Base-by-base conservation (phyloP, 2,113 vertebrate genomes). In the Sylvia atricapilla region DNA sequence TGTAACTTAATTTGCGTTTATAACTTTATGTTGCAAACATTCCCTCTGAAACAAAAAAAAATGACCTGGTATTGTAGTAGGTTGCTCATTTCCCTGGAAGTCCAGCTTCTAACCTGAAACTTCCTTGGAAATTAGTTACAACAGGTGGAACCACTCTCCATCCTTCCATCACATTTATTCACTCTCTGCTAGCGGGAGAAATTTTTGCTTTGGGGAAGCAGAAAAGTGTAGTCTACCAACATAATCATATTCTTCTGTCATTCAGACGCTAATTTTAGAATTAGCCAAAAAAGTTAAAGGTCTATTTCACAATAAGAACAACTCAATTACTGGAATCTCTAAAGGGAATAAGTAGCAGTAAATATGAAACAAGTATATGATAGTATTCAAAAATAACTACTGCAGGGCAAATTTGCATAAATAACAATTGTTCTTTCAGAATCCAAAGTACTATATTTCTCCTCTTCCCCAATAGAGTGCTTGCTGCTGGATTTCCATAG, bases 131-230 rank as follows among this genome's bases (percentile, higher is more conserved):
- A 95, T 95, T 83, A 83, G 63, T 94, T 93, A 78, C 53, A 96
- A 88, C 75, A 97, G 94, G 92, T 97, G 83, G 96, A 92, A 84
- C 76, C 58, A 87, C 73, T 94, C 60, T 96, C 60, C 84, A 55
- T 94, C 80, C 77, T 95, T 97, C 70, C 37, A 83, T 94, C 94
- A 96, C 96, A 95, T 97, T 98, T 96, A 95, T 97, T 97, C 95
- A 95, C 92, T 91, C 59, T 93, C 93, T 95, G 59, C 55, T 93
- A 89, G 69, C 24, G 60, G 43, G 67, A 59, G 78, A 87, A 77
- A 96, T 85, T 39, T 70, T 79, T 95, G 80, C 77, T 97, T 94
- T 92, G 90, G 93, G 68, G 44, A 98, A 98, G 97, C 37, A 78
- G 95, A 91, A 85, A 91, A 81, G 73, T 93, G 84, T 81, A 86